Conservation (phyloP, 2,113 vertebrate genomes). For the Scatophagus argus region DNA sequence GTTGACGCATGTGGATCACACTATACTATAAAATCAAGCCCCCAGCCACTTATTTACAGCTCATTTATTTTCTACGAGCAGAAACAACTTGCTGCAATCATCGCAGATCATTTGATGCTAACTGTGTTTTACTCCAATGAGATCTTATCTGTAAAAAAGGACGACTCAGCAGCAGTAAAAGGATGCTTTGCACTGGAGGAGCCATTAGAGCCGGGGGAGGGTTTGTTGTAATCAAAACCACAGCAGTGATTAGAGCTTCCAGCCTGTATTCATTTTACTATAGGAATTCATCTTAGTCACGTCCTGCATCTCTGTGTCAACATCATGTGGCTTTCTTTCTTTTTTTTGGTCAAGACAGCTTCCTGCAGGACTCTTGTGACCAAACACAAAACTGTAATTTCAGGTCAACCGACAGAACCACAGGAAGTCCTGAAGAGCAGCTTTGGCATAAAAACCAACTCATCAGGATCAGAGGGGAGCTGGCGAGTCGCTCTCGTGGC, state of each 20-base stretch:
- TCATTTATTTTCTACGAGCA: background rate
- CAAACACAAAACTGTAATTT: slow-evolving; percentile 28
- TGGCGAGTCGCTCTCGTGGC: slow-evolving; percentile 7
- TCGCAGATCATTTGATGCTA: background rate
- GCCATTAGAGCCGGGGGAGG: background rate
- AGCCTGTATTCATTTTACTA: background rate
- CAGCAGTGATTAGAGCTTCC: background rate
- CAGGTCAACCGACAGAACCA: slow-evolving; percentile 31
- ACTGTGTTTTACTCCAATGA: background rate
- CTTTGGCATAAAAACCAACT: slow-evolving; percentile 1
- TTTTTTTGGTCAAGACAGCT: background rate
- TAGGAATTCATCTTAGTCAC: background rate
- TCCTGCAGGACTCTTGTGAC: slow-evolving; percentile 13
- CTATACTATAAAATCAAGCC: background rate
- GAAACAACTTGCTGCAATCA: background rate
- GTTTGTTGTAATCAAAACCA: no score
- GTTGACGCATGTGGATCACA: background rate
- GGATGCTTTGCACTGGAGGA: background rate
- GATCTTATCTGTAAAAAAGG: background rate
- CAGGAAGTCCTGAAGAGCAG: slow-evolving; percentile 18
- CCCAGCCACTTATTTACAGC: background rate
- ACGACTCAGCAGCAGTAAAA: background rate
- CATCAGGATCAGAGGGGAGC: slow-evolving; percentile 25
- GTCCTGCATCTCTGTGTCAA: background rate
- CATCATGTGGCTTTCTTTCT: background rate